Evolutionary conservation across 2,888 invertebrate species (phyloP), one percentile per base, ranked within the genome.

Genomic region (Andrena minutula): DNA sequence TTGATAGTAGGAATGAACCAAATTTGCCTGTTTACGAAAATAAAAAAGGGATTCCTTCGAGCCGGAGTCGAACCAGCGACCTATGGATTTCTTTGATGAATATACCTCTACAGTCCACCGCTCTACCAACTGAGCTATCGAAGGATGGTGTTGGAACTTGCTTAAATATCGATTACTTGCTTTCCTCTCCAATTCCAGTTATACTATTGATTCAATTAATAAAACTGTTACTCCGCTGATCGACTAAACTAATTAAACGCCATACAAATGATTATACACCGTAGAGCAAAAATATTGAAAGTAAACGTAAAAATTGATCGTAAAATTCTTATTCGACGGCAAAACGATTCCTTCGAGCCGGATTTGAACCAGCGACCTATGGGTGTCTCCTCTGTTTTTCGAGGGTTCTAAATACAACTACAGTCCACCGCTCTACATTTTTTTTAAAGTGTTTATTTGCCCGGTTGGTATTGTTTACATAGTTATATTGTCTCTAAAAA

Each of bases 121-220:
- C 93, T 93, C 93, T 93, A 93, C 93, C 93, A 93, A 92, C 93
- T 94, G 92, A 93, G 93, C 93, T 93, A 92, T 93, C 93, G 79
- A 88, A 88, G 86, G 87, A 6, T 58, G 49, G 0, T 76, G 35
- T 0, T 0, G 2, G 0, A 0, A 0, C 0, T 1, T n/a, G n/a
- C 8, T n/a, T 69, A 51, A 82, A 71, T 51, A 23, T 26, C 0
- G 0, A 0, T 6, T 6, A 10, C 53, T 0, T 2, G 0, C 0
- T 0, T 1, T 1, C 2, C 0, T 0, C 16, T 10, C 0, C 12
- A 3, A 2, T 7, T 10, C 2, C 1, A 51, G 49, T 12, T 0
- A 51, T 35, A 61, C 2, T 6, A 47, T 66, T n/a, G 26, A 49
- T 60, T 51, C 8, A 0, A 6, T 5, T 26, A 0, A 10, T 7